phyloP scores from a whole-genome alignment of 1,140 invertebrate genomes.

The Macrobrachium nipponense region DNA sequence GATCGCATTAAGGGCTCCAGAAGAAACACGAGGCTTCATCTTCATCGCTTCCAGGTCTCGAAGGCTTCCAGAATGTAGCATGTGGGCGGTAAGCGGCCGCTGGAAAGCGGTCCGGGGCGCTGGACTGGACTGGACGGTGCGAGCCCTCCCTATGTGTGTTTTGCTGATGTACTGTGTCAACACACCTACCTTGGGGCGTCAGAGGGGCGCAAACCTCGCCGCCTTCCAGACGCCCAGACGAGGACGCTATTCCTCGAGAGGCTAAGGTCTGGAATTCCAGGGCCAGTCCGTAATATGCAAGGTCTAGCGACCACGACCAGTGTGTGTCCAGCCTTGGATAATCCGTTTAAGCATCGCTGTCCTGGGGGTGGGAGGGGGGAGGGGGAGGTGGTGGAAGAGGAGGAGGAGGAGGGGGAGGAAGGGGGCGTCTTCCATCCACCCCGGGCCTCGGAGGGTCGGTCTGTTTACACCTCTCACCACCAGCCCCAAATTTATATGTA shows the following conservation, averaged over 20 bases:
- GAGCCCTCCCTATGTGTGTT: constrained; percentile 47
- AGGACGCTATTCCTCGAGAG: no score
- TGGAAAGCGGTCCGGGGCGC: background rate
- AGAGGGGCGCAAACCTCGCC: constrained; percentile 1
- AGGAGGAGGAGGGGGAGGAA: no score
- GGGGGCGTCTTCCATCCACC: background rate
- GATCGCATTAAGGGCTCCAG: no score
- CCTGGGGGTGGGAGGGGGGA: no score
- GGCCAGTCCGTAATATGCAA: no score
- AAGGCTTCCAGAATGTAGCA: no score
- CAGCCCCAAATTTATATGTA: background rate
- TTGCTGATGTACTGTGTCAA: constrained; percentile 48
- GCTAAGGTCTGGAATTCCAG: no score
- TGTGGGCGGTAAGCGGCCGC: background rate
- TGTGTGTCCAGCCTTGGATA: constrained; percentile 34
- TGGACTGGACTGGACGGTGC: background rate
- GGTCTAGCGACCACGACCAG: background rate
- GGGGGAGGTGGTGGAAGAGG: no score
- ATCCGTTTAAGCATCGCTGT: constrained; percentile 30
- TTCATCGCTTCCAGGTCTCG: no score
- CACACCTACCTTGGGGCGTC: constrained; percentile 24
- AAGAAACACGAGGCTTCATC: no score
- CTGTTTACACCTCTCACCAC: constrained; percentile 13
- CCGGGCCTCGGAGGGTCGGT: background rate
- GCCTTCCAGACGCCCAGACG: no score